Conservation (phyloP, 35 echinoderm and acorn worm species). For the Ptychodera flava region DNA sequence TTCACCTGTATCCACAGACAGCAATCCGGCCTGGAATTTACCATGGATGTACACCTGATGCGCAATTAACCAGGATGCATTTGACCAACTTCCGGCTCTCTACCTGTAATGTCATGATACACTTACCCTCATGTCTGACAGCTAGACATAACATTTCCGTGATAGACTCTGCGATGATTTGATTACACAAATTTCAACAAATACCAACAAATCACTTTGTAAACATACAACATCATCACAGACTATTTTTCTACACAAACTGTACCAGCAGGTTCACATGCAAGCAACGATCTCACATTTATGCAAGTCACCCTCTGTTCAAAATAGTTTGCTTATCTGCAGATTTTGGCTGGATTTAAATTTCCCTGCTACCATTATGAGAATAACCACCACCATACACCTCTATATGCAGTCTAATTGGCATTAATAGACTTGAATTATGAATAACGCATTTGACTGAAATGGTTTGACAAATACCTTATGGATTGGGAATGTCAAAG, state of each 20-base stretch:
- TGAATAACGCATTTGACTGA: too few relatives aligned
- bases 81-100: background rate
- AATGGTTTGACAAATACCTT: too few relatives aligned
- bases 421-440: too few relatives aligned
- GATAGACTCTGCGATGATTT: constrained; percentile 28
- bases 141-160: constrained; percentile 46
- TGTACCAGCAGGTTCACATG: background rate
- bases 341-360: too few relatives aligned
- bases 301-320: constrained; percentile 7
- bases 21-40: constrained; percentile 26
- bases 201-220: constrained; percentile 12
- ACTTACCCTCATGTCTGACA: background rate
- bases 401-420: too few relatives aligned
- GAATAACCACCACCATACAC: too few relatives aligned
- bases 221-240: constrained; percentile 16
- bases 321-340: constrained; percentile 19
- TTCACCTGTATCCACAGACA: constrained; percentile 17
- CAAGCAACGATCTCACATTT: constrained; percentile 14
- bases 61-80: background rate
- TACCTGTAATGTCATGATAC: background rate
- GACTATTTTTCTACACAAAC: constrained; percentile 33
- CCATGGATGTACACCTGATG: constrained; percentile 2
- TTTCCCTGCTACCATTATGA: too few relatives aligned
- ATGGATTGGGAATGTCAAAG: too few relatives aligned
- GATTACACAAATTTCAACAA: constrained; percentile 8